Conservation (phyloP, 2,888 invertebrate species). For the Nephrotoma appendiculata region DNA sequence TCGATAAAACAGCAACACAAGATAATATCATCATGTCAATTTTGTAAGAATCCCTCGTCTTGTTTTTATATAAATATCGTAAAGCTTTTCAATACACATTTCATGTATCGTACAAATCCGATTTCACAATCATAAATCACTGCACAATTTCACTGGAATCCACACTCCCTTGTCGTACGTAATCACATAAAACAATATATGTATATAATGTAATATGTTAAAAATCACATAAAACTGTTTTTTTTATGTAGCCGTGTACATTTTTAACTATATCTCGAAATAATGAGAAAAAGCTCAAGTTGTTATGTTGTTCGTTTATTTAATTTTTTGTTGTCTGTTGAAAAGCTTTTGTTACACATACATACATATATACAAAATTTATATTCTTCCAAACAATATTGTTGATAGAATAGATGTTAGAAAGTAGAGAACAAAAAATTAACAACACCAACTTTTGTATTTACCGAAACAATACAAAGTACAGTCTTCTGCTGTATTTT, state of each 20-base stretch:
- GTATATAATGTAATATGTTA: not conserved
- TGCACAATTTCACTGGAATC: not conserved
- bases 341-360: not conserved
- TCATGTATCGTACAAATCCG: not conserved
- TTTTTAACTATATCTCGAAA: not conserved
- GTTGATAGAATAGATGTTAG: not conserved
- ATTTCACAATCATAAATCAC: not conserved
- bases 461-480: not conserved
- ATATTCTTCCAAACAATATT: not conserved
- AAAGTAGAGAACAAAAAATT: not conserved
- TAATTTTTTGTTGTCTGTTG: not conserved
- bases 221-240: not conserved
- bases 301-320: not conserved
- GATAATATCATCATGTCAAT: no score
- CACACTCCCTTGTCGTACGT: not conserved
- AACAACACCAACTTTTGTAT: not conserved
- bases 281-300: not conserved
- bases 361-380: not conserved
- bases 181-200: not conserved
- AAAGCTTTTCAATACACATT: not conserved
- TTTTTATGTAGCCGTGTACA: not conserved
- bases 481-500: not conserved
- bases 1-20: no score
- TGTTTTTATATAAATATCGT: not conserved
- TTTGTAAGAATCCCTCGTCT: no score